Evolutionary conservation across 2,888 invertebrate species (phyloP).

Genomic region (Chrysotoxum bicinctum): DNA sequence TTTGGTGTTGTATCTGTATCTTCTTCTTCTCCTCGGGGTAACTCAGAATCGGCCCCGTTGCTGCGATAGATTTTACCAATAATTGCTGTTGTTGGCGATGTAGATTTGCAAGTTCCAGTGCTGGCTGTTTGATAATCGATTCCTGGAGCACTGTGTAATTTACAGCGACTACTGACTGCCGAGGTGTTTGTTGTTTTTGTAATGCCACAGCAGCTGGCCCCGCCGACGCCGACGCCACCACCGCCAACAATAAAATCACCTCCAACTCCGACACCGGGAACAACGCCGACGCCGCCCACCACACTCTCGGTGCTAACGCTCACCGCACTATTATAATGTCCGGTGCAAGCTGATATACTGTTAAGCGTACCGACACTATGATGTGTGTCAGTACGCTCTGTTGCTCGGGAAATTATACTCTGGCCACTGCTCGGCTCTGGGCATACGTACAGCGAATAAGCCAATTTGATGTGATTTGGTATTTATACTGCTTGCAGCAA

Average conservation of each 20-base stretch:
- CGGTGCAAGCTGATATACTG: constrained; percentile 72
- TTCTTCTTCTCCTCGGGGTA: constrained; percentile 77
- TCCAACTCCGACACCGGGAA: constrained; percentile 35
- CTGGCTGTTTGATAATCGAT: constrained; percentile 48
- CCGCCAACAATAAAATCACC: constrained; percentile 56
- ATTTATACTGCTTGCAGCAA: constrained; percentile 26
- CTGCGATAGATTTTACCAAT: constrained; percentile 41
- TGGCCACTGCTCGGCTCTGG: constrained; percentile 81
- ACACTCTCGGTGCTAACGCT: constrained; percentile 77
- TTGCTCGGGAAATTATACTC: constrained; percentile 75
- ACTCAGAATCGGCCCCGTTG: constrained; percentile 50
- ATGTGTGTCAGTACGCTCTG: constrained; percentile 78
- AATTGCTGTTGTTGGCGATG: constrained; percentile 74
- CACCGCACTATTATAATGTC: constrained; percentile 76
- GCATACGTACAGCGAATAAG: constrained; percentile 81
- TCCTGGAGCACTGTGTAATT: constrained; percentile 49
- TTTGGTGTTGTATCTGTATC: constrained; percentile 77
- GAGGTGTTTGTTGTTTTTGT: constrained; percentile 72
- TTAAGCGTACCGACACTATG: constrained; percentile 73
- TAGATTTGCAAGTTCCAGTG: constrained; percentile 73
- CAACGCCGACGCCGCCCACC: constrained; percentile 69
- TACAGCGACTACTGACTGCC: constrained; percentile 62
- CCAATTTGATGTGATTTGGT: constrained; percentile 78
- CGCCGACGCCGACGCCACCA: constrained; percentile 42
- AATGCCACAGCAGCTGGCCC: constrained; percentile 46